Evolutionary conservation across 1,140 invertebrate genomes (phyloP).

Genomic region (Andricus grossulariae): DNA sequence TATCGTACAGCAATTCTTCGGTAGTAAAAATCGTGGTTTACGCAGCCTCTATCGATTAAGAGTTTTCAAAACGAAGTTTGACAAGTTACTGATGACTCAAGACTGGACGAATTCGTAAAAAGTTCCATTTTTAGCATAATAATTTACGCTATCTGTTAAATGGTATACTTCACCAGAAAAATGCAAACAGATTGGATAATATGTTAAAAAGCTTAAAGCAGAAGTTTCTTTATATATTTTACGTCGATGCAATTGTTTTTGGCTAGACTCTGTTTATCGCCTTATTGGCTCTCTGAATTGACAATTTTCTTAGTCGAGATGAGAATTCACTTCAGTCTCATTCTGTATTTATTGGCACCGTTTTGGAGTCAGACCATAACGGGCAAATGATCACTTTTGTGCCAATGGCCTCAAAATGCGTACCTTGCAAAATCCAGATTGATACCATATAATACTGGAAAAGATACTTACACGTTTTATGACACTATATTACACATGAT

Average conservation of each 20-base stretch:
- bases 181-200: no score
- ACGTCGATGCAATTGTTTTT: slow-evolving; percentile 53
- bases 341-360: slow-evolving; percentile 44
- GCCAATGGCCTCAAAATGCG: no score
- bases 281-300: slow-evolving; percentile 18
- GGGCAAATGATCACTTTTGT: no score
- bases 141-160: neutral
- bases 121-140: neutral
- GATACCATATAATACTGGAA: no score
- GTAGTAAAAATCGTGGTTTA: slow-evolving; percentile 28
- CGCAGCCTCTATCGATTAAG: slow-evolving; percentile 21
- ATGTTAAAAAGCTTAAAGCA: no score
- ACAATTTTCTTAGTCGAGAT: neutral
- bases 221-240: no score
- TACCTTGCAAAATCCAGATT: no score
- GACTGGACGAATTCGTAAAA: neutral
- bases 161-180: no score
- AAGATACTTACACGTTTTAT: no score
- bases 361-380: slow-evolving; percentile 17
- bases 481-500: no score
- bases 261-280: slow-evolving; percentile 54
- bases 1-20: slow-evolving; percentile 25
- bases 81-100: neutral
- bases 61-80: neutral
- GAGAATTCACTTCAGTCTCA: no score